A percentile compares a stretch with the other conserved stretches of the same genome.
Evolutionary conservation across 2,113 vertebrate genomes (phyloP).

Genomic region (Tympanuchus pallidicinctus): DNA sequence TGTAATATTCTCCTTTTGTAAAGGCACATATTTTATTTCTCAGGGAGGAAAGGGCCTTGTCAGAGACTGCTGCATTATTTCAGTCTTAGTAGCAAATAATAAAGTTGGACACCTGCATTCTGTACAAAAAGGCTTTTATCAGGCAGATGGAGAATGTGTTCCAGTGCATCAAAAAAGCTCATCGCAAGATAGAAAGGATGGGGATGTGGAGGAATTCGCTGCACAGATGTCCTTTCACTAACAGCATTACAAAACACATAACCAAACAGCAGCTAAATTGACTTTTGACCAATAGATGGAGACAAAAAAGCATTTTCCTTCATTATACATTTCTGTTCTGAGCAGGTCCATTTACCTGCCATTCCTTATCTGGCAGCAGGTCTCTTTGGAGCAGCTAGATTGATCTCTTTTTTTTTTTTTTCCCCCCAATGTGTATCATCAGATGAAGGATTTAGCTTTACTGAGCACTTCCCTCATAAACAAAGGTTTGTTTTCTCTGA

Average conservation of each 20-base stretch:
- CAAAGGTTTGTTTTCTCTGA: neutral
- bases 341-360: neutral
- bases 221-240: conserved; percentile 9
- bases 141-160: conserved; percentile 62
- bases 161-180: conserved; percentile 29
- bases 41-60: neutral
- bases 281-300: conserved; percentile 46
- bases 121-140: conserved; percentile 59
- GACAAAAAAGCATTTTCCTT: conserved; percentile 23
- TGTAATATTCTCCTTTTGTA: conserved; percentile 26
- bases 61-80: conserved; percentile 24
- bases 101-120: conserved; percentile 50
- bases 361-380: neutral
- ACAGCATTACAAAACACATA: neutral
- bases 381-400: neutral
- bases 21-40: conserved; percentile 23
- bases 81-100: conserved; percentile 35
- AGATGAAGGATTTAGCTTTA: neutral
- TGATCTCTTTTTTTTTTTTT: neutral
- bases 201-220: neutral
- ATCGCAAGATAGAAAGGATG: conserved; percentile 11
- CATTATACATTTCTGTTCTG: neutral
- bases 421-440: rapidly evolving
- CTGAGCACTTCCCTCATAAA: neutral
- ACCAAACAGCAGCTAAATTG: neutral